Conservation (phyloP, 1,140 invertebrate genomes). For the Penaeus vannamei region DNA sequence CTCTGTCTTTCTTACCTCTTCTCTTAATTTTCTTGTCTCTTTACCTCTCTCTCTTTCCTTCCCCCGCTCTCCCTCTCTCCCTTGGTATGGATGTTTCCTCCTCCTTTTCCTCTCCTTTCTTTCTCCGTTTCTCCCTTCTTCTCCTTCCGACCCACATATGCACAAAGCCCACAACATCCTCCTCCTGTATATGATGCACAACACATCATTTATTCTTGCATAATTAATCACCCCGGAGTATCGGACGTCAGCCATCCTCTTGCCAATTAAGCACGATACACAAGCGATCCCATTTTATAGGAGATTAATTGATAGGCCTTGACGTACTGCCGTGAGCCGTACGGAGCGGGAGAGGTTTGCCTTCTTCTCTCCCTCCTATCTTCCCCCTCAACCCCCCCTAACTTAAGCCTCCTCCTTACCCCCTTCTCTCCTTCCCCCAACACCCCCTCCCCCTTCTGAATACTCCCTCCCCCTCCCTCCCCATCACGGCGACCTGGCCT, state of each 20-base stretch:
- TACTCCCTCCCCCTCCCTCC: not conserved
- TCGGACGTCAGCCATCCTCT: not conserved
- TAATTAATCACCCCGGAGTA: conserved; percentile 20
- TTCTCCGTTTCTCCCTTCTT: not conserved
- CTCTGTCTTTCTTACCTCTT: not conserved
- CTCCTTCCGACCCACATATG: not conserved
- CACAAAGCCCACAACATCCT: not conserved
- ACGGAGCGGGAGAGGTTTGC: too few species aligned
- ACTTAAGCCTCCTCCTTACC: too few species aligned
- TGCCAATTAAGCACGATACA: not conserved
- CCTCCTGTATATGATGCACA: not conserved
- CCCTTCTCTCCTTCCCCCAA: not conserved
- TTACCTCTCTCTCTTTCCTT: too few species aligned
- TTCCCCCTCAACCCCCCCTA: too few species aligned
- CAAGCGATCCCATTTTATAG: too few species aligned
- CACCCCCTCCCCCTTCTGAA: not conserved
- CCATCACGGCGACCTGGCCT: conserved; percentile 24
- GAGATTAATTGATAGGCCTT: too few species aligned
- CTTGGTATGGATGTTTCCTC: not conserved
- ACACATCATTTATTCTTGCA: conserved; percentile 38
- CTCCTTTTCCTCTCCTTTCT: not conserved
- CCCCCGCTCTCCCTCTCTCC: too few species aligned
- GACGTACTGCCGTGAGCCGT: too few species aligned
- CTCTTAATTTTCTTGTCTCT: not conserved
- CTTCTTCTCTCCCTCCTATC: too few species aligned